Evolutionary conservation across 2,888 invertebrate genomes (phyloP).

Genomic region (Taphrorychus bicolor): DNA sequence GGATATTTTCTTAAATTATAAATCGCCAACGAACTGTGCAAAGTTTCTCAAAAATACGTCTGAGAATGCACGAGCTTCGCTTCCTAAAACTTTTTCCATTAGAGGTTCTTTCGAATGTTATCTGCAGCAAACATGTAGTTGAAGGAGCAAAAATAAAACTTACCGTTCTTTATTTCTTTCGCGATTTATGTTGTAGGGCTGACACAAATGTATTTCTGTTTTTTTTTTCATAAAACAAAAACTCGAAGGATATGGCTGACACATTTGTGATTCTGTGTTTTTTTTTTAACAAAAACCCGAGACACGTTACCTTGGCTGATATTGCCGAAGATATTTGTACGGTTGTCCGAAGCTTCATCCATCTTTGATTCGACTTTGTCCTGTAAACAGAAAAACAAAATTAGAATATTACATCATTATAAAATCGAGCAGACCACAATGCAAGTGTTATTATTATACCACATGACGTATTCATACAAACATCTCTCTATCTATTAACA

Average conservation of each 20-base stretch:
- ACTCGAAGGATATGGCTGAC: background rate
- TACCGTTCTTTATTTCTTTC: background rate
- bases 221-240: background rate
- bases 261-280: background rate
- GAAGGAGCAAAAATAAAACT: slow-evolving; percentile 4
- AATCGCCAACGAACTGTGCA: background rate
- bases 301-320: slow-evolving; percentile 67
- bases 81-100: slow-evolving; percentile 8
- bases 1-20: background rate
- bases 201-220: background rate
- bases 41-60: background rate
- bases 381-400: slow-evolving; percentile 62
- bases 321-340: slow-evolving; percentile 91
- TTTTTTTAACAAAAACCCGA: background rate
- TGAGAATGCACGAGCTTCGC: background rate
- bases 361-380: slow-evolving; percentile 92
- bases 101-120: background rate
- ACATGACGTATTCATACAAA: slow-evolving; percentile 17
- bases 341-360: slow-evolving; percentile 95
- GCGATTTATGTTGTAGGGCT: background rate
- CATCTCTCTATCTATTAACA: slow-evolving; percentile 28
- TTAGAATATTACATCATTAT: slow-evolving; percentile 2
- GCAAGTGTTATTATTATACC: slow-evolving; percentile 15
- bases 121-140: slow-evolving; percentile 9
- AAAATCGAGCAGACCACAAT: slow-evolving; percentile 18